Conservation (phyloP, 2,888 invertebrate species). For the Cerastoderma edule region DNA sequence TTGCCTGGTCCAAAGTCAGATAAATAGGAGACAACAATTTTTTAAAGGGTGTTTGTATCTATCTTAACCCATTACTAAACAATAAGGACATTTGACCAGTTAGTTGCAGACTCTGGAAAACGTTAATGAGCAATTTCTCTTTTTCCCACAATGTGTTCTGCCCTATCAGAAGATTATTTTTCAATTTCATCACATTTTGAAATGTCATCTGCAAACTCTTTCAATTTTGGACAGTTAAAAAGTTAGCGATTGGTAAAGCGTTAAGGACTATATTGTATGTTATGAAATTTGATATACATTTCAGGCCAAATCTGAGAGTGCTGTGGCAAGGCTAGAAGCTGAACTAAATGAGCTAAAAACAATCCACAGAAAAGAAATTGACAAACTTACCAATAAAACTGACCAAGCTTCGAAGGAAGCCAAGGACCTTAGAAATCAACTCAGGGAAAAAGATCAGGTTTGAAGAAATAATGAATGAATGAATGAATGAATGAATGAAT, state of each 20-base stretch:
- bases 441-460: conserved; percentile 76
- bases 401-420: conserved; percentile 65
- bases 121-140: neutral
- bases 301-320: conserved; percentile 77
- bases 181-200: neutral
- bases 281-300: too few relatives aligned
- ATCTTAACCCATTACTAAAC: too few relatives aligned
- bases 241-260: too few relatives aligned
- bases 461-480: neutral
- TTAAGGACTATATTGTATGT: too few relatives aligned
- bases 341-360: conserved; percentile 74
- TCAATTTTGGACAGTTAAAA: too few relatives aligned
- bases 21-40: too few relatives aligned
- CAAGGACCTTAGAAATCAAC: conserved; percentile 66
- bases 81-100: too few relatives aligned
- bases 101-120: too few relatives aligned
- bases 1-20: too few relatives aligned
- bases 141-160: conserved; percentile 5
- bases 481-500: too few relatives aligned
- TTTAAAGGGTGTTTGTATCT: too few relatives aligned
- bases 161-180: neutral
- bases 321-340: conserved; percentile 70
- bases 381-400: conserved; percentile 65
- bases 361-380: conserved; percentile 70
- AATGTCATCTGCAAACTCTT: too few relatives aligned